Evolutionary conservation across 2,113 vertebrate species (phyloP), one percentile per base, ranked within the genome.

Genomic region (Lagenorhynchus albirostris): DNA sequence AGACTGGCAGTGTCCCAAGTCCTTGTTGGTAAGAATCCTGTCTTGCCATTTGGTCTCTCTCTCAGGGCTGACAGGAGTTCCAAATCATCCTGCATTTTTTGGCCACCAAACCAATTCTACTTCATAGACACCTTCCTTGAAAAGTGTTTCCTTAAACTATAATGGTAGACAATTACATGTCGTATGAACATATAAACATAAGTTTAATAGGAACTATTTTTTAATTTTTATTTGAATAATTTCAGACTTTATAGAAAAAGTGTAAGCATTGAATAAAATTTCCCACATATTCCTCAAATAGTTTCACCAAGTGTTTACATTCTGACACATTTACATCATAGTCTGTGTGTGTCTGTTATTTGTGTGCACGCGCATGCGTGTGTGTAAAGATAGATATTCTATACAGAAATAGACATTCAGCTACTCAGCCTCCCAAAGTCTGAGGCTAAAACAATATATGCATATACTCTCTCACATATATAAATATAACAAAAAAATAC

Each of bases 31-130:
- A 73, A 58, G 38, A 81, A 60, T 86, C 62, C 73, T 73, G 10
- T 74, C 68, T 33, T 26, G 3, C 68, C 98, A 97, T 94, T 98
- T 97, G 96, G 80, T 92, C 63, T 96, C 70, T 95, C 55, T 80
- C 71, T 50, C 55, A 77, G 91, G 60, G 67, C 26, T 92, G 50
- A 96, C 3, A 85, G 36, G 23, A 53, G 36, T 41, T 95, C 47
- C 93, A 96, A 95, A 91, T 60, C 20, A 76, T 67, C 47, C 15
- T 65, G 26, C 8, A 53, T 53, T n/a, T 23, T 91, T 92, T 91
- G 44, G 50, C 47, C 41, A 25, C 21, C 33, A 25, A 77, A 62
- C 3, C 4, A 70, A 6, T 70, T 36, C 14, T 65, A 21, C 10
- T 89, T 90, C 31, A 80, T 13, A 84, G 38, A 92, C 67, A 76